Conservation (phyloP, 1,140 invertebrate genomes). For the Sycobia sp. region DNA sequence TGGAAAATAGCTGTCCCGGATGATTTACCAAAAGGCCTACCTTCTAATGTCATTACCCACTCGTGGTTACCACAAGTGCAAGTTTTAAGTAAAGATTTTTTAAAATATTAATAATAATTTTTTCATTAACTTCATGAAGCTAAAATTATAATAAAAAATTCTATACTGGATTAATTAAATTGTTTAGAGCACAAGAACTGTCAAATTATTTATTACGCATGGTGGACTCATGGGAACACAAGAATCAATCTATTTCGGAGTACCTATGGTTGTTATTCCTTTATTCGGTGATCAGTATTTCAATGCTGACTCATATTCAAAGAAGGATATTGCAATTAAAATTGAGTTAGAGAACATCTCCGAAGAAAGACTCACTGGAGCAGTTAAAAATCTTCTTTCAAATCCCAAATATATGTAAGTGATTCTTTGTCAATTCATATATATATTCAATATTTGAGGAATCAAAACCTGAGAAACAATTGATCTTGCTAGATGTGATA, state of each 20-base stretch:
- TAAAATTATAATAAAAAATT: conserved; percentile 15
- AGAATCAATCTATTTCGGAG: conserved; percentile 74
- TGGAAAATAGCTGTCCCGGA: conserved; percentile 46
- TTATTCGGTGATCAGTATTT: conserved; percentile 72
- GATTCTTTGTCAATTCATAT: too few species aligned
- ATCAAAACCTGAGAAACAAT: too few species aligned
- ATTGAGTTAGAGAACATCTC: conserved; percentile 53
- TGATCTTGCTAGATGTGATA: too few species aligned
- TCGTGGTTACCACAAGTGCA: conserved; percentile 71
- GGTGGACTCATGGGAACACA: conserved; percentile 72
- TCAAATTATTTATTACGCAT: conserved; percentile 72
- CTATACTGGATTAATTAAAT: neutral
- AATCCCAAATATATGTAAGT: conserved; percentile 48
- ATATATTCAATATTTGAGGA: too few species aligned
- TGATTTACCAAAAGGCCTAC: conserved; percentile 54
- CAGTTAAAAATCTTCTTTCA: conserved; percentile 49
- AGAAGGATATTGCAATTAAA: conserved; percentile 37
- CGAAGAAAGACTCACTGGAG: conserved; percentile 42
- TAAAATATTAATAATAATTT: neutral
- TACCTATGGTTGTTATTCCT: conserved; percentile 74
- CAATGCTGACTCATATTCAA: conserved; percentile 48
- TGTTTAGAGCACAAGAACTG: conserved; percentile 70
- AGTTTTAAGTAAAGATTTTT: conserved; percentile 48
- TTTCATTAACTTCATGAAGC: neutral
- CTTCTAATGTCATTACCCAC: conserved; percentile 67